phyloP scores from a whole-genome alignment of 1,140 invertebrate genomes.

The Diorhabda carinulata region DNA sequence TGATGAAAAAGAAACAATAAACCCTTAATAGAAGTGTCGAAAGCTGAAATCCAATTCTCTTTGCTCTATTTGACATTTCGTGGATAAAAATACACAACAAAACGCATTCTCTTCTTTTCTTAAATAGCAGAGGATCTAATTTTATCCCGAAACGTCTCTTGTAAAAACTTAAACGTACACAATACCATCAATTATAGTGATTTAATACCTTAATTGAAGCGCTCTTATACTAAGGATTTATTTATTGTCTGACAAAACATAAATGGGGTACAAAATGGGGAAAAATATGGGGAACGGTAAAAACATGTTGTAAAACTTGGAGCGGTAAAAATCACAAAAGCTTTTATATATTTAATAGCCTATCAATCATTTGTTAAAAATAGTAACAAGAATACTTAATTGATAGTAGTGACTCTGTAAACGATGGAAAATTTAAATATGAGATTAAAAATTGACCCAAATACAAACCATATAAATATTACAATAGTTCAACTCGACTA shows the following conservation, averaged over 20 bases:
- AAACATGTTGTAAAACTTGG: slow-evolving; percentile 6
- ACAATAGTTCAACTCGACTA: no score
- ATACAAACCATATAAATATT: no score
- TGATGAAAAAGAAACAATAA: neutral
- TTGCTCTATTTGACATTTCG: slow-evolving; percentile 24
- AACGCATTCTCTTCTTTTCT: slow-evolving; percentile 25
- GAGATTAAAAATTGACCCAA: no score
- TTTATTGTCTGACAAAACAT: slow-evolving; percentile 38
- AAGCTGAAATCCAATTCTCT: slow-evolving; percentile 22
- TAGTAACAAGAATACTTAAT: no score
- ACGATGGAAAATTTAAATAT: no score
- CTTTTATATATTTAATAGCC: slow-evolving; percentile 6
- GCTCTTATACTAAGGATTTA: slow-evolving; percentile 31
- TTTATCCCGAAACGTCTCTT: slow-evolving; percentile 26
- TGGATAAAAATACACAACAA: slow-evolving; percentile 33
- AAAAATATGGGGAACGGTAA: slow-evolving; percentile 12
- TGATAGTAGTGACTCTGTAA: no score
- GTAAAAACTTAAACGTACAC: slow-evolving; percentile 32
- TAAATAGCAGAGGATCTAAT: slow-evolving; percentile 25
- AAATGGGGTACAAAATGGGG: slow-evolving; percentile 33
- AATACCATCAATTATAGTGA: slow-evolving; percentile 41
- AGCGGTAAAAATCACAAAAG: slow-evolving; percentile 10
- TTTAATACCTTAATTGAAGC: slow-evolving; percentile 40
- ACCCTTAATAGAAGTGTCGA: neutral
- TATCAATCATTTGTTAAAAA: no score